These are phyloP conservation scores for Oxyura jamaicensis DNA, from an alignment of 2,113 vertebrate genomes.

Conservation along the genomic window DNA sequence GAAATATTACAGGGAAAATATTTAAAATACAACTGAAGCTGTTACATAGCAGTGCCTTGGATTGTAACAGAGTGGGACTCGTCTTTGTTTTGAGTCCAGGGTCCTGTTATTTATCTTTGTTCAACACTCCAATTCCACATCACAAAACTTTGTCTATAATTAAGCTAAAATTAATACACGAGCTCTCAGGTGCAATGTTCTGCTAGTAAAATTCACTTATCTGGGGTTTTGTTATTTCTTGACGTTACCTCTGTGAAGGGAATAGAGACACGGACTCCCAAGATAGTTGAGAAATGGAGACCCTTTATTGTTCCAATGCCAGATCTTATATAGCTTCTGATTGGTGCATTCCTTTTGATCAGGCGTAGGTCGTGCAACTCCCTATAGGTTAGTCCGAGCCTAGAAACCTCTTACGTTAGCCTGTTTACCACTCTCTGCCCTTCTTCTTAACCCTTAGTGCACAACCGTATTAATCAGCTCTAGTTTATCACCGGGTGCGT, in stretches of 20 bases:
- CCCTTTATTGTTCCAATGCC: too few relatives aligned
- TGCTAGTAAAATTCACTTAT: not conserved
- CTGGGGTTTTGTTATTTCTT: not conserved
- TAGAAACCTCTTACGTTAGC: too few relatives aligned
- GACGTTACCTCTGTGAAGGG: not conserved
- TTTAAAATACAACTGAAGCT: not conserved
- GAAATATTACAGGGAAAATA: not conserved
- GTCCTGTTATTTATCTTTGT: not conserved
- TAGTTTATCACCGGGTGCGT: too few relatives aligned
- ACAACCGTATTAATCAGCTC: too few relatives aligned
- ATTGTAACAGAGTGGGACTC: not conserved
- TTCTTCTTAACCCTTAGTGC: too few relatives aligned
- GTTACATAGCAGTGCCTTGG: not conserved
- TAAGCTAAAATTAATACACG: not conserved
- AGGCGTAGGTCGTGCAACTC: too few relatives aligned
- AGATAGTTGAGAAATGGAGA: too few relatives aligned
- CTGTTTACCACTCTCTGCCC: too few relatives aligned
- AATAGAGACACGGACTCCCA: too few relatives aligned
- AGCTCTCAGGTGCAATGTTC: not conserved
- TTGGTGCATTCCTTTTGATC: too few relatives aligned
- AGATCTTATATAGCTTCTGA: too few relatives aligned
- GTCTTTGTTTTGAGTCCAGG: not conserved
- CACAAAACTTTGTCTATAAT: not conserved
- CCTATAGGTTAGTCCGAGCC: too few relatives aligned
- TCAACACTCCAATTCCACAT: not conserved